These are phyloP conservation scores for Pelagia noctiluca DNA, from an alignment of 30 jellyfish, hydroid and myxozoan genomes.

Conservation along the genomic window DNA sequence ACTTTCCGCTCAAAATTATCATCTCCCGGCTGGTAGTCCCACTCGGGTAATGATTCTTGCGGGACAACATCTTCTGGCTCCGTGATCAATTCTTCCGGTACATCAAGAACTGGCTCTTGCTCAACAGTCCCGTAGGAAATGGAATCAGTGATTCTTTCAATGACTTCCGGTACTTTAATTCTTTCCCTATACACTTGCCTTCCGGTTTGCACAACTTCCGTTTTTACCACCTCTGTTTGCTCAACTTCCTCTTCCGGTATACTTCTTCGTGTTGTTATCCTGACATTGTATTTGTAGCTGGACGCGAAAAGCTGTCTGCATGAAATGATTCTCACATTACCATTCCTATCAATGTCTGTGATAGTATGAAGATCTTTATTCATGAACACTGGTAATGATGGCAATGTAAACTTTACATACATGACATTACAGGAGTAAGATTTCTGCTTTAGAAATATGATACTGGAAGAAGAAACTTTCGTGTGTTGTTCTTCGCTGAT, in stretches of 20 bases:
- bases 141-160: no score
- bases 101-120: background rate
- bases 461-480: background rate
- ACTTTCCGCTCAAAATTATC: constrained; percentile 15
- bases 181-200: background rate
- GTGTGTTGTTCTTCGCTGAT: background rate
- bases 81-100: constrained; percentile 10
- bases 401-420: background rate
- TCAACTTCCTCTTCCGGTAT: background rate
- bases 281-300: constrained; percentile 6
- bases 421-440: background rate
- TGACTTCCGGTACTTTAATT: no score
- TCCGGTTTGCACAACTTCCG: background rate
- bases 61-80: background rate
- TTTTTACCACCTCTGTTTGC: background rate
- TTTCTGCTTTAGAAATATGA: background rate
- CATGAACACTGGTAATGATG: constrained; percentile 4
- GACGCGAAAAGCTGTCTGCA: background rate
- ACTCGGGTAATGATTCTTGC: background rate
- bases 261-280: background rate
- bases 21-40: background rate
- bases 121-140: background rate
- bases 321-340: background rate
- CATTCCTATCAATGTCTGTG: constrained; percentile 6
- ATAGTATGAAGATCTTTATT: background rate